Evolutionary conservation across 2,888 invertebrate genomes (phyloP).

Genomic region (Diarsia mendica): DNA sequence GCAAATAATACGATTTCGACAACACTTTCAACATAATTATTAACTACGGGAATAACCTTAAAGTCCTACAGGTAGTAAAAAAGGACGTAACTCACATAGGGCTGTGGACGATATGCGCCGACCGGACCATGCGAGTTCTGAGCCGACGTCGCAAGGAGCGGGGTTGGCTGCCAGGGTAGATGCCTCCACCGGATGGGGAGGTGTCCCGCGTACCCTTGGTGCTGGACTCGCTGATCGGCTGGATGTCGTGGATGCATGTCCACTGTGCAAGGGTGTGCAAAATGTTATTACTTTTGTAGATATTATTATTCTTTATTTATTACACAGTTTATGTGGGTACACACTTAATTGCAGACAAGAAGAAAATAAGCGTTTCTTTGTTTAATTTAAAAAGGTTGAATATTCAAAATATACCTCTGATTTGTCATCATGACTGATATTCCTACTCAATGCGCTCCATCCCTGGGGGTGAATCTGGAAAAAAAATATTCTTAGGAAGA

Average conservation of each 20-base stretch:
- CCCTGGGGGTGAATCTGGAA: conserved; percentile 96
- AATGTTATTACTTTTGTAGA: not conserved
- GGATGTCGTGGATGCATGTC: conserved; percentile 98
- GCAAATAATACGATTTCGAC: too few relatives aligned
- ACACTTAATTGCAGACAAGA: not conserved
- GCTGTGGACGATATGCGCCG: conserved; percentile 43
- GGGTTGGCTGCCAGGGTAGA: conserved; percentile 55
- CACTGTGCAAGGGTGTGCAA: conserved; percentile 91
- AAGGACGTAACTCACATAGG: conserved; percentile 50
- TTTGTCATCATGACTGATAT: conserved; percentile 95
- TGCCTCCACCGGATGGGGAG: conserved; percentile 45
- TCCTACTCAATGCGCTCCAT: conserved; percentile 96
- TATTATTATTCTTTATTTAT: not conserved
- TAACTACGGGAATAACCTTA: not conserved
- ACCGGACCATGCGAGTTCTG: conserved; percentile 66
- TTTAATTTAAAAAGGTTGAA: not conserved
- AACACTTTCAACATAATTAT: too few relatives aligned
- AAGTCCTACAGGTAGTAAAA: not conserved
- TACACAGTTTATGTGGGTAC: not conserved
- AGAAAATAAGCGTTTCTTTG: not conserved
- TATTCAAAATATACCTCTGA: conserved; percentile 92
- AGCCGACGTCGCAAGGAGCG: conserved; percentile 59
- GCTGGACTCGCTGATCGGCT: conserved; percentile 88
- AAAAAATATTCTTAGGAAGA: not conserved
- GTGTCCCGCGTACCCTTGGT: conserved; percentile 78